Percentiles rank a stretch among this genome's conserved stretches.
phyloP scores from a whole-genome alignment of 2,888 invertebrate species.

The Isoperla grammatica region DNA sequence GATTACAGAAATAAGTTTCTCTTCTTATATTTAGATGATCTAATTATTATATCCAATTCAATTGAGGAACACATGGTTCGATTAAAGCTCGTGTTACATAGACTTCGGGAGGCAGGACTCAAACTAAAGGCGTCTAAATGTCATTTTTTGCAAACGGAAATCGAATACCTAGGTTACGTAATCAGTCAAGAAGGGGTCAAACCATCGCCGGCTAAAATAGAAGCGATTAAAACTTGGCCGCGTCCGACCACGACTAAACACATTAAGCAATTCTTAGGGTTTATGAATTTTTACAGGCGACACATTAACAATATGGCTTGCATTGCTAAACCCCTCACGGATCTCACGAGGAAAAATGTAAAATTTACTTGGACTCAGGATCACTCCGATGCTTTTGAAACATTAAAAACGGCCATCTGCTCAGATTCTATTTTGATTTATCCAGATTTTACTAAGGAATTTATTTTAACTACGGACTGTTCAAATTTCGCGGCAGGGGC shows the following conservation, averaged over 20 bases:
- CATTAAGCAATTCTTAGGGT: slow-evolving; percentile 34
- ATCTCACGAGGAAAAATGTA: slow-evolving; percentile 32
- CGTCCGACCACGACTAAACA: slow-evolving; percentile 28
- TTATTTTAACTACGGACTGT: slow-evolving; percentile 35
- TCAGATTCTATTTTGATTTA: slow-evolving; percentile 30
- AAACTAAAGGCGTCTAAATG: slow-evolving; percentile 32
- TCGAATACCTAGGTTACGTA: slow-evolving; percentile 34
- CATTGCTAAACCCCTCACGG: slow-evolving; percentile 34
- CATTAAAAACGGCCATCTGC: slow-evolving; percentile 26
- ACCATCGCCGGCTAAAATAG: slow-evolving; percentile 33
- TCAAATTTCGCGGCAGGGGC: slow-evolving; percentile 32
- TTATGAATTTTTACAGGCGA: slow-evolving; percentile 36
- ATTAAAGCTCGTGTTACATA: slow-evolving; percentile 28
- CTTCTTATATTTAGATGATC: neutral
- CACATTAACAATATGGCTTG: slow-evolving; percentile 34
- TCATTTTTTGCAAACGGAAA: slow-evolving; percentile 29
- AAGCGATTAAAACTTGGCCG: slow-evolving; percentile 31
- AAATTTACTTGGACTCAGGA: slow-evolving; percentile 28
- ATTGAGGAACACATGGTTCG: slow-evolving; percentile 26
- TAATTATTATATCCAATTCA: neutral
- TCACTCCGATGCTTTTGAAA: slow-evolving; percentile 28
- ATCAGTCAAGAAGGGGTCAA: slow-evolving; percentile 32
- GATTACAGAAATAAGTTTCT: too few species aligned
- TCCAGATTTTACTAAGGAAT: slow-evolving; percentile 30
- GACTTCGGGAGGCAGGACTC: slow-evolving; percentile 28